A percentile compares a stretch with the other conserved stretches of the same genome.
These are phyloP conservation scores for Mirounga angustirostris DNA, from an alignment of 2,113 vertebrate species.

Conservation along the genomic window DNA sequence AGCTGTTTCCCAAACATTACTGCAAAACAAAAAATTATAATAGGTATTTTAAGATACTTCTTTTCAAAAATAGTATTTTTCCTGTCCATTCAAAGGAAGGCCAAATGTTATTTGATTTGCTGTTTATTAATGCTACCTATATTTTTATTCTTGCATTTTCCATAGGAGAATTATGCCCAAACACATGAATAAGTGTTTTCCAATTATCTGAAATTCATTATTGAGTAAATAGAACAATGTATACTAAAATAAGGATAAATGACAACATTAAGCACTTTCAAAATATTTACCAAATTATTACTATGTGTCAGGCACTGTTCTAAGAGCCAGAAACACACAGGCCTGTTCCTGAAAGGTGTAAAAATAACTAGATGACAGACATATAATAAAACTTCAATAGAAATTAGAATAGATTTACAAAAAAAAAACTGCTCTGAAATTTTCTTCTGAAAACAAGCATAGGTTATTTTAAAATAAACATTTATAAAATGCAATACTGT, in stretches of 20 bases:
- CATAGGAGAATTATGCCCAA: background rate
- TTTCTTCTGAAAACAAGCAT: slow-evolving; percentile 45
- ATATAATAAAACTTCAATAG: background rate
- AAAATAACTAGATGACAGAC: background rate
- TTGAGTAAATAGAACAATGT: background rate
- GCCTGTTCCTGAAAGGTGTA: background rate
- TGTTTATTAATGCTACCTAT: slow-evolving; percentile 11
- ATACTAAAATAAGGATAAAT: background rate
- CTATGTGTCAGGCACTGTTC: background rate
- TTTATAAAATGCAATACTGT: slow-evolving; percentile 37
- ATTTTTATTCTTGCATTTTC: slow-evolving; percentile 43
- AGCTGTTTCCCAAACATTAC: background rate
- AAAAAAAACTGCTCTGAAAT: slow-evolving; percentile 33
- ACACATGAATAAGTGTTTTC: background rate
- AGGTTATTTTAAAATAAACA: background rate
- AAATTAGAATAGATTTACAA: background rate
- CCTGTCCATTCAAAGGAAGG: slow-evolving; percentile 22
- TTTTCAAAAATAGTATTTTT: slow-evolving; percentile 19
- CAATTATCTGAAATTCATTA: slow-evolving; percentile 3
- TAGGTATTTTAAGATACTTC: slow-evolving; percentile 19
- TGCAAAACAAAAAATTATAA: background rate
- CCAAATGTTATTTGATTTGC: slow-evolving; percentile 22
- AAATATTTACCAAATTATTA: background rate
- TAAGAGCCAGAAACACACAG: background rate
- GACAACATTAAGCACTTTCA: background rate